Conservation (phyloP, 92 coral and sea anemone genomes). For the Hydrozoanthus gracilis region DNA sequence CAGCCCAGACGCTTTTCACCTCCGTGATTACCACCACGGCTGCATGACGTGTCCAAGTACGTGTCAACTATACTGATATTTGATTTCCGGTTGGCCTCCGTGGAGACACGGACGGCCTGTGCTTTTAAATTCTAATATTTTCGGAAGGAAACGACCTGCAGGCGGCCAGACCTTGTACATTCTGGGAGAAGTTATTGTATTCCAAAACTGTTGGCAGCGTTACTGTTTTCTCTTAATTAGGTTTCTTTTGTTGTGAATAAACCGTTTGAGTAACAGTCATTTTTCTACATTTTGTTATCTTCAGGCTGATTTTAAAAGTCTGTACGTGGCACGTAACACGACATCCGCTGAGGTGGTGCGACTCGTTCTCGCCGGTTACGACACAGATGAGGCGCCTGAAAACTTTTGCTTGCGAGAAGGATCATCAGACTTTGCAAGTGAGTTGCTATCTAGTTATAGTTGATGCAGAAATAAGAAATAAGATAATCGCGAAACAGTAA, state of each 20-base stretch:
- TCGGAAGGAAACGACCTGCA: too few species aligned
- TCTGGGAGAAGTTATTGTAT: too few species aligned
- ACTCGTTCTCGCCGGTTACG: constrained; percentile 67
- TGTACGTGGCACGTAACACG: constrained; percentile 82
- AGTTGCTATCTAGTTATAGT: neutral
- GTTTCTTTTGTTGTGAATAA: neutral
- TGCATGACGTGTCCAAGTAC: too few species aligned
- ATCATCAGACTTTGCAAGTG: constrained; percentile 76
- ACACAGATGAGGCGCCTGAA: constrained; percentile 70
- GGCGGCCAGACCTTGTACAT: too few species aligned
- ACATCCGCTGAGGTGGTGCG: constrained; percentile 71
- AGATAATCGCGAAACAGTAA: neutral
- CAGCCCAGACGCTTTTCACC: too few species aligned
- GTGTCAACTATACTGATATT: too few species aligned
- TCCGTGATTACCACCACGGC: too few species aligned
- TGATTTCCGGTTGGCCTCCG: too few species aligned
- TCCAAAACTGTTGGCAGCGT: too few species aligned
- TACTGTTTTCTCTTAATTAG: too few species aligned
- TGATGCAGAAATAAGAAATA: neutral
- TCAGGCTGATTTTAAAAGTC: constrained; percentile 77
- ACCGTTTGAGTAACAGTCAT: neutral
- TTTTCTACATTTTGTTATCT: neutral
- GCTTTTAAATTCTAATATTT: too few species aligned
- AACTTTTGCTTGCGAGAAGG: constrained; percentile 80
- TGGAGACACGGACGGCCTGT: too few species aligned